These are phyloP conservation scores for Synanthedon formicaeformis DNA, from an alignment of 2,888 invertebrate species.

Conservation along the genomic window DNA sequence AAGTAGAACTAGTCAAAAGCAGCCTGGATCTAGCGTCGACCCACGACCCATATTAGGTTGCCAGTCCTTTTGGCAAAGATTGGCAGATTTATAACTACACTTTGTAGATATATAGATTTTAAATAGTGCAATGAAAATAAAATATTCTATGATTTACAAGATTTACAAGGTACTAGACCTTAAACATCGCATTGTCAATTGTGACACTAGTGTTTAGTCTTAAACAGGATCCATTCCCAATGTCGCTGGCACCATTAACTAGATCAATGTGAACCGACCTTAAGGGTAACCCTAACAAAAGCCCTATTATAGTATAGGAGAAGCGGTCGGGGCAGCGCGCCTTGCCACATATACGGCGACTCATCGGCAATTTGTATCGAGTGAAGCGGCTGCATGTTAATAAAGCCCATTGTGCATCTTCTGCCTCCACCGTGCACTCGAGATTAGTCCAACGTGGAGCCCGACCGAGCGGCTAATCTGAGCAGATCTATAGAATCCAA, in stretches of 20 bases:
- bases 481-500: conserved; percentile 3
- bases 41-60: too few species aligned
- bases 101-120: too few species aligned
- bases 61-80: neutral
- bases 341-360: conserved; percentile 27
- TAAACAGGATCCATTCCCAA: too few species aligned
- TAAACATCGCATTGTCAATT: too few species aligned
- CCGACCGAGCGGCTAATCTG: conserved; percentile 10
- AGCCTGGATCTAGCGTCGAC: too few species aligned
- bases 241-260: too few species aligned
- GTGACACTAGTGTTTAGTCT: too few species aligned
- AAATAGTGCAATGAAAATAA: too few species aligned
- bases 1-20: too few species aligned
- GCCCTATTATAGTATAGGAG: neutral
- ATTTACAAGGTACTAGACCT: too few species aligned
- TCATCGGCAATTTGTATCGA: conserved; percentile 57
- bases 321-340: neutral
- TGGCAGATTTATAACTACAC: neutral
- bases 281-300: neutral
- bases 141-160: too few species aligned
- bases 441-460: conserved; percentile 34
- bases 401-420: conserved; percentile 55
- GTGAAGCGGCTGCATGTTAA: conserved; percentile 44
- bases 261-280: too few species aligned
- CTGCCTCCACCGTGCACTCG: conserved; percentile 16